phyloP scores from a whole-genome alignment of 2,113 vertebrate genomes.

The Trogon melanurus region DNA sequence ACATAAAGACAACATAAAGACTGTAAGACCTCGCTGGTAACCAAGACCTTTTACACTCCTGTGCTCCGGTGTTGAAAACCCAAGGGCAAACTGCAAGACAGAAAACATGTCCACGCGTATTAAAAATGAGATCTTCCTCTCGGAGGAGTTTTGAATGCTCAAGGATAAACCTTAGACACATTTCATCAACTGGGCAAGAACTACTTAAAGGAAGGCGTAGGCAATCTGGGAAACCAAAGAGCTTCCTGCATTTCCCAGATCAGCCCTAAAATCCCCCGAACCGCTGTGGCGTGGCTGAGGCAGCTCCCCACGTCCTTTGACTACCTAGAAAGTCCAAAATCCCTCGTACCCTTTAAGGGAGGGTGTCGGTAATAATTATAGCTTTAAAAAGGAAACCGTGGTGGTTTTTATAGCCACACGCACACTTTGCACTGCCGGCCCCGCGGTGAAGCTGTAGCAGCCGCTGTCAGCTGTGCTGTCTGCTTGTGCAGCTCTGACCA shows the following conservation, averaged over 20 bases:
- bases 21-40: rapidly evolving
- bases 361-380: not conserved
- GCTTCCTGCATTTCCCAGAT: not conserved
- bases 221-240: conserved; percentile 74
- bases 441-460: not conserved
- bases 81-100: not conserved
- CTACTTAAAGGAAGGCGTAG: not conserved
- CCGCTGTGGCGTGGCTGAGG: not conserved
- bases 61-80: not conserved
- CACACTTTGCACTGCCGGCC: not conserved
- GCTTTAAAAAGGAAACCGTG: not conserved
- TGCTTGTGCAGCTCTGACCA: not conserved
- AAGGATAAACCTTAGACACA: not conserved
- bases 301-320: not conserved
- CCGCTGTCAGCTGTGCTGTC: not conserved
- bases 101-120: not conserved
- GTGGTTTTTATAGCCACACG: not conserved
- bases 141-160: not conserved
- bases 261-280: not conserved
- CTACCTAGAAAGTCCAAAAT: not conserved
- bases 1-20: not conserved
- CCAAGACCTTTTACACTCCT: not conserved
- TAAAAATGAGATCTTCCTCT: not conserved
- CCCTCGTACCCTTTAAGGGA: not conserved
- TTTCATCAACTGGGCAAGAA: not conserved